Percentiles rank a stretch among this genome's conserved stretches.
Evolutionary conservation across 2,797 vertebrate species (phyloP).

Genomic region (Mionectes olivaceus): DNA sequence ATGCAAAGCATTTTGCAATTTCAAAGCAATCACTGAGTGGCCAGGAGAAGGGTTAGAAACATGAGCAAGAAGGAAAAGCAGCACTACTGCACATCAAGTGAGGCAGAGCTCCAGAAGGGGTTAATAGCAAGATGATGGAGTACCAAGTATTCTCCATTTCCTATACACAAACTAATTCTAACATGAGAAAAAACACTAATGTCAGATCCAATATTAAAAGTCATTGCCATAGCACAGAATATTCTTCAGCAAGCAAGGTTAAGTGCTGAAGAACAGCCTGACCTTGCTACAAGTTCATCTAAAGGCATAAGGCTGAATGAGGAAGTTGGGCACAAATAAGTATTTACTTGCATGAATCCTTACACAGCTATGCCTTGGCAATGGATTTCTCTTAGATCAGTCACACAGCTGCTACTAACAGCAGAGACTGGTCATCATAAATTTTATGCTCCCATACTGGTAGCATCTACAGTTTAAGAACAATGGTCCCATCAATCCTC

Average conservation of each 20-base stretch:
- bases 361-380: not conserved
- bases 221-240: not conserved
- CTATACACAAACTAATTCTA: not conserved
- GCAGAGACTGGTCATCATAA: not conserved
- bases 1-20: not conserved
- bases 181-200: not conserved
- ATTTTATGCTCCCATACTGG: not conserved
- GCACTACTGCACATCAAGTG: not conserved
- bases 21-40: not conserved
- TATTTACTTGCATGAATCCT: not conserved
- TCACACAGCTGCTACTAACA: not conserved
- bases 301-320: not conserved
- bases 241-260: not conserved
- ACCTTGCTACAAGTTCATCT: not conserved
- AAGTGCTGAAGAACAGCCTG: not conserved
- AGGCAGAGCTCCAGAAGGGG: not conserved
- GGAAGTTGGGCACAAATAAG: not conserved
- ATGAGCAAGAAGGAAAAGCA: not conserved
- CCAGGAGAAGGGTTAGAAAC: not conserved
- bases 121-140: not conserved
- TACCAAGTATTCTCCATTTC: not conserved
- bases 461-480: not conserved
- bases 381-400: not conserved
- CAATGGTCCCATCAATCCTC: not conserved
- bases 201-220: not conserved